Evolutionary conservation across 2,797 vertebrate species (phyloP).

Genomic region (Gambusia yucatana): DNA sequence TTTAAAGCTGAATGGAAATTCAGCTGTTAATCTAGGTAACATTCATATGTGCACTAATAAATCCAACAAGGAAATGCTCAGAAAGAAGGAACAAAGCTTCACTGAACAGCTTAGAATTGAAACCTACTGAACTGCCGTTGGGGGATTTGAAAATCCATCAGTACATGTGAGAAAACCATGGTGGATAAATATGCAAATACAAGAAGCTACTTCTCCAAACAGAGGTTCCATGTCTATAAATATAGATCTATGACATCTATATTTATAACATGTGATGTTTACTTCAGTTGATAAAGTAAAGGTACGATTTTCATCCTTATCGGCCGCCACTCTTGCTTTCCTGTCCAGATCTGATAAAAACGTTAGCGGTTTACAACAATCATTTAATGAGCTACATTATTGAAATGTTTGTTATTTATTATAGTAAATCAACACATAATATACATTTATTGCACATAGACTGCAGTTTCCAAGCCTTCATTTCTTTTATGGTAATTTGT

Average conservation of each 20-base stretch:
- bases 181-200: conserved; percentile 3
- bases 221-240: neutral
- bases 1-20: neutral
- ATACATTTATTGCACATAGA: neutral
- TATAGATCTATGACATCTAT: neutral
- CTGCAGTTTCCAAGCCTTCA: neutral
- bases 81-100: neutral
- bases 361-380: neutral
- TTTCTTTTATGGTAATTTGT: neutral
- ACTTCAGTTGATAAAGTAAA: neutral
- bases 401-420: neutral
- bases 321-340: neutral
- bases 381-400: neutral
- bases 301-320: neutral
- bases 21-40: neutral
- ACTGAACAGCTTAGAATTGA: neutral
- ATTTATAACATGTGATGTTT: neutral
- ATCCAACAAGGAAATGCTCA: neutral
- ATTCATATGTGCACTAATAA: neutral
- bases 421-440: neutral
- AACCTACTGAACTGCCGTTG: neutral
- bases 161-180: neutral
- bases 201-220: neutral
- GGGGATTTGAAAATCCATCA: neutral
- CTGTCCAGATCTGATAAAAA: neutral